Percentiles rank a stretch among this genome's conserved stretches.
phyloP scores from a whole-genome alignment of 2,797 vertebrate species.

The Kryptopterus vitreolus region DNA sequence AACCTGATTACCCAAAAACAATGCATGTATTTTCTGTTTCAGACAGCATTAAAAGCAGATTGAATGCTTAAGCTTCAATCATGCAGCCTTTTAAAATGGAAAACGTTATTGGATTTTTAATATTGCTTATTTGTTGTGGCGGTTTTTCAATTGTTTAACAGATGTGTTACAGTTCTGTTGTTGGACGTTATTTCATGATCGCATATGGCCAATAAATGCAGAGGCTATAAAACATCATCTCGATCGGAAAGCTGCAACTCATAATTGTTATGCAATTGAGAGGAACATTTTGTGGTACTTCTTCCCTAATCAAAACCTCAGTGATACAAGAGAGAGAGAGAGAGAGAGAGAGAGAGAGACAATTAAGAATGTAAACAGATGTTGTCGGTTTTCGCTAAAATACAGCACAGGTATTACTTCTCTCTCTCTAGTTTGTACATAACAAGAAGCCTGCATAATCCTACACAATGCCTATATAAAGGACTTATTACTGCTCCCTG shows the following conservation, averaged over 20 bases:
- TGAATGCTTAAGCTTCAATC: slow-evolving; percentile 21
- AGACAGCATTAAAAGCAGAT: slow-evolving; percentile 23
- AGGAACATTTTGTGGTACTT: not conserved
- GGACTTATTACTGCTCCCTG: not conserved
- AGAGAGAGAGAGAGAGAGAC: slow-evolving; percentile 12
- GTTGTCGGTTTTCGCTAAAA: too few species aligned
- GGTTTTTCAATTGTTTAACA: slow-evolving; percentile 21
- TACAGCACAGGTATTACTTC: slow-evolving; percentile 26
- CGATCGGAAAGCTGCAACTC: not conserved
- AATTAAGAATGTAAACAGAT: too few species aligned
- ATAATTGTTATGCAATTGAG: not conserved
- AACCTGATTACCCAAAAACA: slow-evolving; percentile 43
- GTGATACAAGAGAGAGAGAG: not conserved
- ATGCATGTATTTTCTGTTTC: slow-evolving; percentile 16
- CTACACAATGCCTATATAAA: not conserved
- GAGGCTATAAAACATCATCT: not conserved
- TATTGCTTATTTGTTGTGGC: slow-evolving; percentile 24
- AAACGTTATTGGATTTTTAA: slow-evolving; percentile 30
- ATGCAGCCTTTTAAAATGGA: slow-evolving; percentile 9
- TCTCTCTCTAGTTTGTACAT: too few species aligned
- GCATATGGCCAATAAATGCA: not conserved
- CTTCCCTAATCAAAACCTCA: not conserved
- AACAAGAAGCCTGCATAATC: too few species aligned
- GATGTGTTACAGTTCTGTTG: not conserved
- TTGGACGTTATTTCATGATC: slow-evolving; percentile 9